These are phyloP conservation scores for Diogma glabrata DNA, from an alignment of 2,888 invertebrate species.

Conservation along the genomic window DNA sequence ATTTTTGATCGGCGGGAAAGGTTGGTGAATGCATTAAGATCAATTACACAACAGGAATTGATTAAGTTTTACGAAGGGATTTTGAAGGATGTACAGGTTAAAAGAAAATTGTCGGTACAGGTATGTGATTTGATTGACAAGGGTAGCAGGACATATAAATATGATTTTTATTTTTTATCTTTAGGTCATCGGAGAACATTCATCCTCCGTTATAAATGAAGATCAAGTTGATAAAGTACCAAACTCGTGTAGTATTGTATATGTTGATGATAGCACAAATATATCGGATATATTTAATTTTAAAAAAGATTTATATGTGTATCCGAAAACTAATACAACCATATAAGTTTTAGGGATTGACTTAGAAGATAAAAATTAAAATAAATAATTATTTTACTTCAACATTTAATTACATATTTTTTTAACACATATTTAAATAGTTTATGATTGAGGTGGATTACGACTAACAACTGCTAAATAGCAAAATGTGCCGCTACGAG, in stretches of 20 bases:
- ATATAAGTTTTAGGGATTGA: neutral
- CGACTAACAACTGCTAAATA: slow-evolving; percentile 6
- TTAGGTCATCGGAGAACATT: slow-evolving; percentile 15
- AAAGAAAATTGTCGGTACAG: slow-evolving; percentile 33
- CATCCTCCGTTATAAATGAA: no score
- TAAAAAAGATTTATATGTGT: slow-evolving; percentile 28
- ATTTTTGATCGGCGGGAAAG: slow-evolving; percentile 61
- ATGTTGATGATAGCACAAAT: neutral
- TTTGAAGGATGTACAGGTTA: slow-evolving; percentile 27
- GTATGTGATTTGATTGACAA: no score
- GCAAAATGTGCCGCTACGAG: neutral
- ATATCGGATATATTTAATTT: slow-evolving; percentile 26
- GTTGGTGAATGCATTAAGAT: slow-evolving; percentile 43
- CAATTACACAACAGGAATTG: slow-evolving; percentile 27
- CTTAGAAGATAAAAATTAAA: slow-evolving; percentile 1
- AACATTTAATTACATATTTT: neutral
- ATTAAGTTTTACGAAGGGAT: slow-evolving; percentile 25
- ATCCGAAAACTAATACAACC: slow-evolving; percentile 25
- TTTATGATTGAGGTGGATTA: neutral
- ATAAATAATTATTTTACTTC: neutral
- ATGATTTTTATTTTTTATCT: slow-evolving; percentile 7
- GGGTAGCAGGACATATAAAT: no score
- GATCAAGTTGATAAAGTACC: slow-evolving; percentile 10
- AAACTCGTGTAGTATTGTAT: slow-evolving; percentile 12
- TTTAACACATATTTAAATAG: no score